phyloP scores from a whole-genome alignment of 37 sponge, comb jelly and placozoan species.

The Chondrilla cf. caribensis region DNA sequence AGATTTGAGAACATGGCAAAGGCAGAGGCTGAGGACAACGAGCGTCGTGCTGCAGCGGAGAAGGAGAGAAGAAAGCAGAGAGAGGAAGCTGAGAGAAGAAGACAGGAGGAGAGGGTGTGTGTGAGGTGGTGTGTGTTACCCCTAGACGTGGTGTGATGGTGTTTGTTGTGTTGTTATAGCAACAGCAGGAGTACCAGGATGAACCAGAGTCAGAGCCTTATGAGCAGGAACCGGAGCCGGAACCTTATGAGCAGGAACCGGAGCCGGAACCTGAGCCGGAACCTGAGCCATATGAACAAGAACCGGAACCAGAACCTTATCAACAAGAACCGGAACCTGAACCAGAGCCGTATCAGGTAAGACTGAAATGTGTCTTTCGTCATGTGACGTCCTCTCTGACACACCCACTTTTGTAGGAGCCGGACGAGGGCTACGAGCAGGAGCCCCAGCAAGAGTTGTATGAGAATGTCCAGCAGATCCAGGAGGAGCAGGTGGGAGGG shows the following conservation, averaged over 20 bases:
- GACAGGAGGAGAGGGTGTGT: constrained; percentile 28
- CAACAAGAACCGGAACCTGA: constrained; percentile 13
- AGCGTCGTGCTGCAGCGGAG: constrained; percentile 32
- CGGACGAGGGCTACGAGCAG: neutral
- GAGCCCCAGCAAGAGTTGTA: neutral
- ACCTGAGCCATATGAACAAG: constrained; percentile 16
- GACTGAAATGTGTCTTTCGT: neutral
- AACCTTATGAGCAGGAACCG: constrained; percentile 2
- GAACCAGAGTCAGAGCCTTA: constrained; percentile 4
- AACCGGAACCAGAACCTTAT: constrained; percentile 17
- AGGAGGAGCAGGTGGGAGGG: neutral
- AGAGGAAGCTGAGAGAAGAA: constrained; percentile 19
- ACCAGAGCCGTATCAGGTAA: neutral
- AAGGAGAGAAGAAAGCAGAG: constrained; percentile 35
- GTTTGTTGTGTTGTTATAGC: neutral
- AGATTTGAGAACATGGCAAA: constrained; percentile 78
- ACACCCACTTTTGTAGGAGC: neutral
- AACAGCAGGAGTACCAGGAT: neutral
- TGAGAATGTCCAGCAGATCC: neutral
- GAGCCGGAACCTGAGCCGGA: constrained; percentile 23
- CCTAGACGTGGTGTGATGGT: neutral
- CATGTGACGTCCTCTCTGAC: neutral
- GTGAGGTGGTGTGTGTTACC: neutral
- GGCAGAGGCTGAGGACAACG: constrained; percentile 48
- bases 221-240: neutral